Base-by-base conservation (phyloP, 2,888 invertebrate genomes). In the Machimus rusticus region DNA sequence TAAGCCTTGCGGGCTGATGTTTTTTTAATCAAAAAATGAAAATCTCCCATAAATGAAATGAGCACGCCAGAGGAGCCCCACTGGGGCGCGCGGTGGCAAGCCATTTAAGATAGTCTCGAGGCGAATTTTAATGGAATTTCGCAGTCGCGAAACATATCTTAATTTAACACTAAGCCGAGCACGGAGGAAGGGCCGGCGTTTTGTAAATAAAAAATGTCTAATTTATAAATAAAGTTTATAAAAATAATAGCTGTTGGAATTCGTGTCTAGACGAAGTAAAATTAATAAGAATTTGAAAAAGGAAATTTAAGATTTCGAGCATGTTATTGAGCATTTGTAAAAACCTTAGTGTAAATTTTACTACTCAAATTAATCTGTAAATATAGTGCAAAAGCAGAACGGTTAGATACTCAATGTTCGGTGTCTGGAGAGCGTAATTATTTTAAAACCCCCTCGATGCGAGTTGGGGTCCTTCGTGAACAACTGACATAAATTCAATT, bases 91-190 rank as follows among this genome's bases (percentile, higher is more conserved):
- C 43, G 16, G 4, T 28, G 23, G 28, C 12, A 23, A 9, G 12
- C 19, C 66, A 28, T 66, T 66, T 66, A 66, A 66, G 66, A 66
- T 23, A 28, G 66, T 66, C 23, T 51, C 34, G 37, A 34, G 31
- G 34, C 81, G 81, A 81, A 81, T 81, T 81, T 55, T 55, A 31
- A 34, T 34, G 55, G 46, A 81, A 81, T 81, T 81, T 81, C 81
- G 81, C 81, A 31, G 34, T 81, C 34, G 81, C 81, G 81, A 81
- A 81, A 81, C 81, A 81, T 81, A 81, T 81, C 81, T 81, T 81
- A 81, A 81, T 81, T 51, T 81, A 55, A 39, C 46, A 81, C 51
- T 55, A 28, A 51, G 31, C 46, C 28, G 19, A 9, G 43, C 23
- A 19, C 5, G 1, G 12, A 23, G 14, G 37, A 43, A n/a, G 9